These are phyloP conservation scores for Eristalis arbustorum DNA, from an alignment of 2,888 invertebrate species.

Conservation along the genomic window DNA sequence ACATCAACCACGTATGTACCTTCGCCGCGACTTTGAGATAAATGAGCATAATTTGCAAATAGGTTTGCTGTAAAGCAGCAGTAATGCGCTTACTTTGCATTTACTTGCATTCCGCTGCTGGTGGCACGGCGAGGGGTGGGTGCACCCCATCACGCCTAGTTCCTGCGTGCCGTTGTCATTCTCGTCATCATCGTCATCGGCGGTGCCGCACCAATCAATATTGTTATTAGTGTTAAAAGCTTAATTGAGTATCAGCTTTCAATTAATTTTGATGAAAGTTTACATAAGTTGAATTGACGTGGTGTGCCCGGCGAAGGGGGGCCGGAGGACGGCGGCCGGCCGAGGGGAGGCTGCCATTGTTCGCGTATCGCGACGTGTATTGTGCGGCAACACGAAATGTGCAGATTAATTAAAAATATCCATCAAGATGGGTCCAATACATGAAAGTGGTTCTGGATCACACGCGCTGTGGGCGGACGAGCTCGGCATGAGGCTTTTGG, in stretches of 20 bases:
- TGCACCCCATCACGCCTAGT: not conserved
- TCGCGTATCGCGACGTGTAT: conserved; percentile 7
- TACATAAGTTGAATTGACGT: conserved; percentile 55
- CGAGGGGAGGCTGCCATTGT: conserved; percentile 2
- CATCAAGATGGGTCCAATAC: conserved; percentile 24
- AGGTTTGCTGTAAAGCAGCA: conserved; percentile 40
- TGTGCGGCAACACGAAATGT: conserved; percentile 16
- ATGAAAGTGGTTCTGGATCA: not conserved
- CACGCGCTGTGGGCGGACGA: not conserved
- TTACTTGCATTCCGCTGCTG: not conserved
- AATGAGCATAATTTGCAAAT: conserved; percentile 49
- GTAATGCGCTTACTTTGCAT: conserved; percentile 24
- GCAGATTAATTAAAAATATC: conserved; percentile 67
- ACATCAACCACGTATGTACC: not conserved
- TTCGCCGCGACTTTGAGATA: conserved; percentile 17
- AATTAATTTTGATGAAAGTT: conserved; percentile 68
- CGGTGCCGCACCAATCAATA: conserved; percentile 46
- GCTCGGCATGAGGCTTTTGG: not conserved
- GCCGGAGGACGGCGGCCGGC: not conserved
- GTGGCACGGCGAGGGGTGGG: not conserved
- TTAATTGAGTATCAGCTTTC: conserved; percentile 69
- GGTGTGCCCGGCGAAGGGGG: not conserved
- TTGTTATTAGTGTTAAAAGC: conserved; percentile 62
- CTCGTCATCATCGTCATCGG: not conserved
- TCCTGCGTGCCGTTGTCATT: not conserved